Evolutionary conservation across 2,797 vertebrate genomes (phyloP).

Genomic region (Nyctalus aviator): DNA sequence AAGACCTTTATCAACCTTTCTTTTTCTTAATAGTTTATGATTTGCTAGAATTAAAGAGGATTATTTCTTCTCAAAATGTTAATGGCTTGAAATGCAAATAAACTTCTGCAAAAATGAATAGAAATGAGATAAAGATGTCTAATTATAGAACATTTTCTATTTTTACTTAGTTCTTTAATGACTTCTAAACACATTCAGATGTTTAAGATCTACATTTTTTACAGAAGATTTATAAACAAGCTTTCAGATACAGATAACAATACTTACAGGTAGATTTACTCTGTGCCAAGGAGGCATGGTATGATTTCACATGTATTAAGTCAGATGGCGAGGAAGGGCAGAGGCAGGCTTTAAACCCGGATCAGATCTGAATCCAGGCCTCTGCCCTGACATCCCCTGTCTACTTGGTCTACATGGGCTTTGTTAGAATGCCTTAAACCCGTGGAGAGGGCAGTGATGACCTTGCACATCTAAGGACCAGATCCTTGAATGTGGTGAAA

Average conservation of each 20-base stretch:
- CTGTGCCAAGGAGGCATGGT: background rate
- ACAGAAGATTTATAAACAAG: slow-evolving; percentile 33
- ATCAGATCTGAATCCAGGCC: background rate
- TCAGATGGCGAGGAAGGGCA: background rate
- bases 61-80: slow-evolving; percentile 61
- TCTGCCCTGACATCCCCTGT: background rate
- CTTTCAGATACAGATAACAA: slow-evolving; percentile 28
- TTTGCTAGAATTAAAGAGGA: slow-evolving; percentile 50
- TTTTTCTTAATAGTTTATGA: slow-evolving; percentile 58
- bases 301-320: background rate
- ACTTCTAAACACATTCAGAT: slow-evolving; percentile 68
- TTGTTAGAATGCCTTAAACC: background rate
- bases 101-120: slow-evolving; percentile 66
- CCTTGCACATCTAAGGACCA: background rate
- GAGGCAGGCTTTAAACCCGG: background rate
- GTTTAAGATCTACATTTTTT: slow-evolving; percentile 55
- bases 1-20: slow-evolving; percentile 51
- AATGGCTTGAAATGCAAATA: slow-evolving; percentile 64
- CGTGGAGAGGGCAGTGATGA: background rate
- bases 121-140: slow-evolving; percentile 60
- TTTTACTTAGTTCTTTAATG: slow-evolving; percentile 65
- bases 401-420: background rate
- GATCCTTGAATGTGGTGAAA: background rate
- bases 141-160: slow-evolving; percentile 57
- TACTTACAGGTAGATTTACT: background rate